A percentile compares a stretch with the other conserved stretches of the same genome.
phyloP scores from a whole-genome alignment of 2,113 vertebrate genomes.

The Gavialis gangeticus region DNA sequence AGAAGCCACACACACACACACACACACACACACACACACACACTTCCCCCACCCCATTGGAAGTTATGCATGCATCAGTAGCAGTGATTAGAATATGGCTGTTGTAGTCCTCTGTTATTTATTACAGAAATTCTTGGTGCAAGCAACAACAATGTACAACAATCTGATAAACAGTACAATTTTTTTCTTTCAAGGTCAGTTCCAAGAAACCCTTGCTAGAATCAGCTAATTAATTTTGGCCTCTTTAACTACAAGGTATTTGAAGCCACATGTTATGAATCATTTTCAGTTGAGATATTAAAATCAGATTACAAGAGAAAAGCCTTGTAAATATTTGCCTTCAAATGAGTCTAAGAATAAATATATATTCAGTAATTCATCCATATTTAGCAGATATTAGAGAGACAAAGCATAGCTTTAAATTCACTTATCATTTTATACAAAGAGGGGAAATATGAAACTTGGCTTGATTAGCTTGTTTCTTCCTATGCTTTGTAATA shows the following conservation, averaged over 20 bases:
- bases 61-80: neutral
- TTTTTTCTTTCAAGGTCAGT: conserved; percentile 76
- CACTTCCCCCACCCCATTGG: neutral
- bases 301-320: conserved; percentile 86
- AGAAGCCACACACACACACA: neutral
- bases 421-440: conserved; percentile 85
- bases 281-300: conserved; percentile 86
- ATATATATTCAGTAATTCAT: conserved; percentile 88
- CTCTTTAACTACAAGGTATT: conserved; percentile 80
- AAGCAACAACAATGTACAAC: conserved; percentile 72
- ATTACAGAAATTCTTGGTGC: conserved; percentile 64
- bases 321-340: conserved; percentile 87
- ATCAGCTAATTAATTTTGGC: conserved; percentile 84
- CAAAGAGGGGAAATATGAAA: conserved; percentile 80
- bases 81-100: conserved; percentile 41
- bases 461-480: conserved; percentile 83
- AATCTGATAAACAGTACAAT: conserved; percentile 73
- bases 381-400: conserved; percentile 87
- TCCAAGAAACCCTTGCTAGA: conserved; percentile 81
- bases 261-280: conserved; percentile 81
- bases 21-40: fast-evolving
- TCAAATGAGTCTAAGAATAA: conserved; percentile 86
- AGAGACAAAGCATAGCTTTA: conserved; percentile 85
- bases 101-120: conserved; percentile 58
- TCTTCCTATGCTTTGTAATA: conserved; percentile 82